Evolutionary conservation across 1,140 invertebrate species (phyloP).

Genomic region (Drosophila suzukii): DNA sequence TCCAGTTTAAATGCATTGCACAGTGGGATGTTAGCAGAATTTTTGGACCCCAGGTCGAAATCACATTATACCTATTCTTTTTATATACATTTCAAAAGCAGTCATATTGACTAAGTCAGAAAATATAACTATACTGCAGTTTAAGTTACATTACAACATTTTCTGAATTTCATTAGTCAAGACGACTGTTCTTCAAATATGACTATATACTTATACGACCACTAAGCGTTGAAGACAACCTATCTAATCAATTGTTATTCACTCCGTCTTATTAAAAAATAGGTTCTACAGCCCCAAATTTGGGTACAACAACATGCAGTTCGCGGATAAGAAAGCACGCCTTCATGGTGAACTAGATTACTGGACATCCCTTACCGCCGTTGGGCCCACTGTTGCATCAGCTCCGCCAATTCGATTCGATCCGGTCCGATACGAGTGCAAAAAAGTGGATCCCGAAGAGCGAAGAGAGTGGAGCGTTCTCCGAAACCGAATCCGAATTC

Average conservation of each 20-base stretch:
- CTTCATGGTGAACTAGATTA: conserved; percentile 13
- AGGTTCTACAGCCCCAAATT: not conserved
- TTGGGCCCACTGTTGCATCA: conserved; percentile 18
- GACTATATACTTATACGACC: too few species aligned
- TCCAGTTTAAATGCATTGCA: conserved; percentile 2
- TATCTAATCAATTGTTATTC: not conserved
- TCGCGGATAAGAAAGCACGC: not conserved
- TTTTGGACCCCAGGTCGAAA: too few species aligned
- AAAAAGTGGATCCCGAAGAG: conserved; percentile 6
- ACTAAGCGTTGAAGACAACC: too few species aligned
- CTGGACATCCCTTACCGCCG: not conserved
- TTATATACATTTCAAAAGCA: too few species aligned
- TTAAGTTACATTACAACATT: too few species aligned
- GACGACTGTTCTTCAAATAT: too few species aligned
- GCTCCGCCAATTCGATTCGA: not conserved
- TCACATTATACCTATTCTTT: too few species aligned
- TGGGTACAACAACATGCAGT: not conserved
- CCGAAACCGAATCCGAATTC: not conserved
- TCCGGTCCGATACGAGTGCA: not conserved
- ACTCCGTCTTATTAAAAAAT: not conserved
- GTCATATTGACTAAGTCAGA: too few species aligned
- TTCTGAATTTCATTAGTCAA: too few species aligned
- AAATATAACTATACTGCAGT: too few species aligned
- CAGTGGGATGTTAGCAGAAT: not conserved
- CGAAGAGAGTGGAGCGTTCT: not conserved